Percentiles rank a stretch among this genome's conserved stretches.
These are phyloP conservation scores for Suncus etruscus DNA, from an alignment of 2,113 vertebrate species.

Conservation along the genomic window DNA sequence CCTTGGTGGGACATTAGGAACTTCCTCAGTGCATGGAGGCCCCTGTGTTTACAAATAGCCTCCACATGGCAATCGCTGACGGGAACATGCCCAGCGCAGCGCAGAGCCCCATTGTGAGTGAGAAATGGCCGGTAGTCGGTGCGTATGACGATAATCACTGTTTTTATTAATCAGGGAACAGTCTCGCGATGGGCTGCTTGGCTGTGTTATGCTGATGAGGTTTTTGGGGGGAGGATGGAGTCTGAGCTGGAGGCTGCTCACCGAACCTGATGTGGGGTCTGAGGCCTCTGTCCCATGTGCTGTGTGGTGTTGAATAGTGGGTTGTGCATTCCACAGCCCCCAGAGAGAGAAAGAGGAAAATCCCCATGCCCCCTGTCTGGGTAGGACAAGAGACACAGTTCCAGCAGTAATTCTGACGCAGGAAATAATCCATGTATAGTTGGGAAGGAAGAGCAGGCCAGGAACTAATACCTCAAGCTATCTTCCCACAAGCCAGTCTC, in stretches of 20 bases:
- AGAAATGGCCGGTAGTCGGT: conserved; percentile 60
- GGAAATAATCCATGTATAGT: no score
- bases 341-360: no score
- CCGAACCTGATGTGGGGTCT: background rate
- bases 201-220: conserved; percentile 52
- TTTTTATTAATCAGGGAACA: conserved; percentile 80
- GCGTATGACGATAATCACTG: conserved; percentile 76
- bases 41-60: conserved; percentile 77
- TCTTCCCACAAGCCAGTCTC: no score
- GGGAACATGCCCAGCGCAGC: conserved; percentile 60
- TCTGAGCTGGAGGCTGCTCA: conserved; percentile 75
- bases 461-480: no score
- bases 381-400: no score
- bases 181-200: conserved; percentile 66
- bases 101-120: conserved; percentile 66
- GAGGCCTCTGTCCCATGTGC: background rate
- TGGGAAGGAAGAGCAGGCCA: no score
- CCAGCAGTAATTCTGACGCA: no score
- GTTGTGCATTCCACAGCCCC: no score
- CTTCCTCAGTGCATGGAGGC: conserved; percentile 56
- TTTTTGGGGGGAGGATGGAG: conserved; percentile 61
- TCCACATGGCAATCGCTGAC: conserved; percentile 68
- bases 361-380: no score
- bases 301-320: no score
- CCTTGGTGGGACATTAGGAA: conserved; percentile 62